Percentiles rank a stretch among this genome's conserved stretches.
Conservation (phyloP, 2,113 vertebrate species). For the Siphamia tubifer region DNA sequence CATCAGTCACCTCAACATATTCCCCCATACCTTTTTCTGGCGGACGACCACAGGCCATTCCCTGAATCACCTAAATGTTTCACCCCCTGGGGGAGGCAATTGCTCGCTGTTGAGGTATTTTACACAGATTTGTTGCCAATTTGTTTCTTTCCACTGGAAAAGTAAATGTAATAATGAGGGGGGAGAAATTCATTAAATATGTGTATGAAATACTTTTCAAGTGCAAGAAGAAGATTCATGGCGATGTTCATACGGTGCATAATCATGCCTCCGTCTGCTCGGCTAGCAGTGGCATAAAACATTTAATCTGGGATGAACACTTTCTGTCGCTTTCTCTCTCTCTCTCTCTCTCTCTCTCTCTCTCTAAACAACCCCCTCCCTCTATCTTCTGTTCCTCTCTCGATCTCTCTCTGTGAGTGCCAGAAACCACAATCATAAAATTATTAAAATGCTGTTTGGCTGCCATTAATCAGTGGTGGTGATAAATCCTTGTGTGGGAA, state of each 20-base stretch:
- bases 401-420: conserved; percentile 70
- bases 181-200: conserved; percentile 70
- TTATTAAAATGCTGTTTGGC: conserved; percentile 92
- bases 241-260: conserved; percentile 72
- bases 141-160: conserved; percentile 64
- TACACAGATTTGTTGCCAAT: conserved; percentile 67
- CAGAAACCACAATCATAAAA: conserved; percentile 91
- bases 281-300: conserved; percentile 75
- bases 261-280: conserved; percentile 84
- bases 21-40: conserved; percentile 7
- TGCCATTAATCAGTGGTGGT: conserved; percentile 97
- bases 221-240: conserved; percentile 74
- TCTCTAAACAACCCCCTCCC: conserved; percentile 6
- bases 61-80: conserved; percentile 13
- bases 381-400: conserved; percentile 28
- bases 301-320: conserved; percentile 89
- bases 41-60: conserved; percentile 15
- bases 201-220: conserved; percentile 71
- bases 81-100: conserved; percentile 20
- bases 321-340: conserved; percentile 55
- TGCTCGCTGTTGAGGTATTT: conserved; percentile 49
- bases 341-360: conserved; percentile 42
- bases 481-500: conserved; percentile 92
- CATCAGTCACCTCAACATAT: not conserved
- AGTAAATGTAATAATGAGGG: conserved; percentile 69